phyloP scores from a whole-genome alignment of 2,113 vertebrate genomes.

The Lampris megalopsis region DNA sequence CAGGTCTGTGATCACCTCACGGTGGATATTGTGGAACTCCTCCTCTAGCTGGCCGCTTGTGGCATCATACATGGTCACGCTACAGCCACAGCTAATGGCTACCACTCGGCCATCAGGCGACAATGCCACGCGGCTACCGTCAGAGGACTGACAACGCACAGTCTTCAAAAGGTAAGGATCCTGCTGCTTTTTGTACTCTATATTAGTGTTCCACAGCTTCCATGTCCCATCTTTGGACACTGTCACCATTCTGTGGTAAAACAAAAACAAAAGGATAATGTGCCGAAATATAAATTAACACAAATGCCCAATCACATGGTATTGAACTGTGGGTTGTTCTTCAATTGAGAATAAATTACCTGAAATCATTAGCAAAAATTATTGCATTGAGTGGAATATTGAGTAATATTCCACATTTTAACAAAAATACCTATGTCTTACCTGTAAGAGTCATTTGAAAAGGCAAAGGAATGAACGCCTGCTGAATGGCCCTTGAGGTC shows the following conservation, averaged over 20 bases:
- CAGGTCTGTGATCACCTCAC: constrained; percentile 81
- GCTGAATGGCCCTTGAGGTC: constrained; percentile 94
- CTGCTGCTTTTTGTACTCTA: constrained; percentile 97
- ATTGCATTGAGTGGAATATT: no score
- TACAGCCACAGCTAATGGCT: constrained; percentile 84
- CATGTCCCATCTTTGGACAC: constrained; percentile 95
- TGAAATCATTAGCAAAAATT: no score
- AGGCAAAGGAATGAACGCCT: constrained; percentile 88
- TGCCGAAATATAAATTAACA: background rate
- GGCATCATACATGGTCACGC: constrained; percentile 84
- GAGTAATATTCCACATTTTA: background rate
- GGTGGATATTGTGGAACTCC: constrained; percentile 83
- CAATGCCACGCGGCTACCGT: constrained; percentile 84
- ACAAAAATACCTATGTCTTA: constrained; percentile 53
- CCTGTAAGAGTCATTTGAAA: constrained; percentile 94
- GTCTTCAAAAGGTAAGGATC: constrained; percentile 92
- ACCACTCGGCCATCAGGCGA: constrained; percentile 88
- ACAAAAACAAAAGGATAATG: background rate
- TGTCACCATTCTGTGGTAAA: constrained; percentile 88
- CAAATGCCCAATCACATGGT: background rate
- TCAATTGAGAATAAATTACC: no score
- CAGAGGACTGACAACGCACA: constrained; percentile 74
- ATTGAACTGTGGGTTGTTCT: no score
- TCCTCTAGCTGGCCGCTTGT: constrained; percentile 86
- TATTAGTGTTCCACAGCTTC: constrained; percentile 96